These are phyloP conservation scores for Drosophila kanapiae DNA, from an alignment of 1,140 invertebrate species.

Conservation along the genomic window DNA sequence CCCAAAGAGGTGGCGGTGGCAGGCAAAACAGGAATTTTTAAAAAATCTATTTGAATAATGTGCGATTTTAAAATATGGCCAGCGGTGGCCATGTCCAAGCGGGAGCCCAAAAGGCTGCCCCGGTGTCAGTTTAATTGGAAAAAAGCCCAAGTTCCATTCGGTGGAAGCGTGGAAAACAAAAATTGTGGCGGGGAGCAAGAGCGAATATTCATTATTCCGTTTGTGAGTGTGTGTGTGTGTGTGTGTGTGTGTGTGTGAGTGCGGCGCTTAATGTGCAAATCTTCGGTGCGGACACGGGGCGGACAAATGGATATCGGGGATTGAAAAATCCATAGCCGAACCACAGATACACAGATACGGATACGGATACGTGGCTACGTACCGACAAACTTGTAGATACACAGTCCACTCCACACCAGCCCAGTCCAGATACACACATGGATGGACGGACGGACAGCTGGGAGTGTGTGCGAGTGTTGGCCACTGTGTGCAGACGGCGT, in stretches of 20 bases:
- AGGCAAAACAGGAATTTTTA: slow-evolving; percentile 44
- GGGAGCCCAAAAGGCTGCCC: slow-evolving; percentile 38
- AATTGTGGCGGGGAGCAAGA: slow-evolving; percentile 35
- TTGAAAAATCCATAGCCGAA: slow-evolving; percentile 84
- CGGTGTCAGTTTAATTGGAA: slow-evolving; percentile 80
- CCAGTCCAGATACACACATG: slow-evolving; percentile 37
- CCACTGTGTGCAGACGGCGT: slow-evolving; percentile 41
- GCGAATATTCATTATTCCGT: slow-evolving; percentile 83
- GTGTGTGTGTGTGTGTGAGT: slow-evolving; percentile 42
- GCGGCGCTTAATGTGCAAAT: slow-evolving; percentile 81
- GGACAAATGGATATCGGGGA: slow-evolving; percentile 83
- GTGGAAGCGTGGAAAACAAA: slow-evolving; percentile 43
- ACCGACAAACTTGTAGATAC: slow-evolving; percentile 65
- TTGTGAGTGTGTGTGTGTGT: slow-evolving; percentile 50
- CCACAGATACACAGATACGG: slow-evolving; percentile 73
- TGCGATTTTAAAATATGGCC: slow-evolving; percentile 80
- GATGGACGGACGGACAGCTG: slow-evolving; percentile 19
- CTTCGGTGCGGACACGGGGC: slow-evolving; percentile 78
- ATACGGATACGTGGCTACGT: slow-evolving; percentile 55
- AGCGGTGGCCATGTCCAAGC: slow-evolving; percentile 41
- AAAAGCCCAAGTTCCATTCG: slow-evolving; percentile 51
- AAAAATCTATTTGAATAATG: slow-evolving; percentile 84
- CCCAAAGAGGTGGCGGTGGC: slow-evolving; percentile 11
- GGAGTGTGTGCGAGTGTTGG: slow-evolving; percentile 14
- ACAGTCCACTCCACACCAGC: slow-evolving; percentile 19